Base-by-base conservation (phyloP, 2,888 invertebrate species). In the Drosophila kokeensis region DNA sequence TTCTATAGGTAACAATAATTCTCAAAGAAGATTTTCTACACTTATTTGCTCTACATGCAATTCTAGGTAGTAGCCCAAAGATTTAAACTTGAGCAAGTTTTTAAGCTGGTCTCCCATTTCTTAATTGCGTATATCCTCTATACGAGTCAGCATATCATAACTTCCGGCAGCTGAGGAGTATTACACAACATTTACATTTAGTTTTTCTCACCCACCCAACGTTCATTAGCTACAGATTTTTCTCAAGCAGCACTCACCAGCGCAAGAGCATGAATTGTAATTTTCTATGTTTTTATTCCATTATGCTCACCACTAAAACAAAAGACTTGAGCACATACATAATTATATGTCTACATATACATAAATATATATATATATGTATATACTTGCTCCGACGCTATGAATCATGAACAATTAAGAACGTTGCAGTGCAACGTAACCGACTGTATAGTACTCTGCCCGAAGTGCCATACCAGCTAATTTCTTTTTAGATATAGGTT, bases 291-390 rank as follows among this genome's bases (percentile, higher is more conserved):
- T 64, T 69, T 61, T 55, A 40, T 55, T 49, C 29, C 50, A 30
- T 52, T 67, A 59, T 34, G 29, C 29, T 49, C 45, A 57, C 36
- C 57, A 50, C 45, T 54, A 58, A 75, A 77, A 77, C 82, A 80
- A 84, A 81, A 81, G 86, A 81, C 79, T 73, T 59, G 42, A n/a
- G 27, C 64, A 21, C 27, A 45, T 15, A 42, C 13, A 58, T n/a
- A 58, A 2, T 58, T 15, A 50, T 38, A 45, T 34, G 48, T 57
- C n/a, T 54, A 34, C 24, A 54, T 32, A 48, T 42, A 38, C 11
- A 34, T 36, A 40, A 36, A 45, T 59, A 59, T 42, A 24, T 52
- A 63, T 34, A 59, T 65, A 24, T 15, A 45, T 15, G 15, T 55
- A 29, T 29, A 61, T 34, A 61, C 61, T 72, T 64, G 65, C 52